These are phyloP conservation scores for Mystacides longicornis DNA, from an alignment of 2,888 invertebrate species.

Conservation along the genomic window DNA sequence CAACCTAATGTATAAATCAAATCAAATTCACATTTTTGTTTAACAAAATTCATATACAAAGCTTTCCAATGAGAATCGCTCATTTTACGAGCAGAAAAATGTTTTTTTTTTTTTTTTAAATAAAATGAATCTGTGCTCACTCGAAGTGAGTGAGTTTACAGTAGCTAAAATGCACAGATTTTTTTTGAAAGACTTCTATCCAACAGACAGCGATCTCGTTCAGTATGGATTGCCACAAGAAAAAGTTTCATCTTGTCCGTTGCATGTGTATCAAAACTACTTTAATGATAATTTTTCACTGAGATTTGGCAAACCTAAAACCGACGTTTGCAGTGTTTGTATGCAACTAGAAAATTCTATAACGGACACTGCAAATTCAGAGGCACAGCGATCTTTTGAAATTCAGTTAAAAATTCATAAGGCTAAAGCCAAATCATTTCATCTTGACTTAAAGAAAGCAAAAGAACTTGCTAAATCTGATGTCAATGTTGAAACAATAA, in stretches of 20 bases:
- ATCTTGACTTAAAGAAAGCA: conserved; percentile 5
- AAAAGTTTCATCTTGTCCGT: neutral
- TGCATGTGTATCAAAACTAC: neutral
- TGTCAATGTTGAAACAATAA: neutral
- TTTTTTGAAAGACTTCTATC: neutral
- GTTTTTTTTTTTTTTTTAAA: too few species aligned
- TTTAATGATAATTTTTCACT: neutral
- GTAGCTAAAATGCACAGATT: neutral
- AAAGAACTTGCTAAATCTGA: conserved; percentile 5
- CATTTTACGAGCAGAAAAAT: neutral
- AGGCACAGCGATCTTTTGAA: conserved; percentile 6
- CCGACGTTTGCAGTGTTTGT: neutral
- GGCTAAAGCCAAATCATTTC: neutral
- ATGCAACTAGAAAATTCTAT: conserved; percentile 5
- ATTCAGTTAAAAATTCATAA: neutral
- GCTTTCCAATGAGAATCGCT: neutral
- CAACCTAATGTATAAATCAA: conserved; percentile 5
- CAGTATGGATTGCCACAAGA: neutral
- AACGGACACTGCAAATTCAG: conserved; percentile 4
- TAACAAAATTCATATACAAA: neutral
- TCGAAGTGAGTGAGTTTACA: too few species aligned
- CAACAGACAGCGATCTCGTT: neutral
- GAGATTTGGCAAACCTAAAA: neutral
- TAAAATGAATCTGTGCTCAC: too few species aligned
- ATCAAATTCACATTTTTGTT: neutral